These are phyloP conservation scores for Scaptodrosophila latifasciaeformis DNA, from an alignment of 2,888 invertebrate species.

Conservation along the genomic window DNA sequence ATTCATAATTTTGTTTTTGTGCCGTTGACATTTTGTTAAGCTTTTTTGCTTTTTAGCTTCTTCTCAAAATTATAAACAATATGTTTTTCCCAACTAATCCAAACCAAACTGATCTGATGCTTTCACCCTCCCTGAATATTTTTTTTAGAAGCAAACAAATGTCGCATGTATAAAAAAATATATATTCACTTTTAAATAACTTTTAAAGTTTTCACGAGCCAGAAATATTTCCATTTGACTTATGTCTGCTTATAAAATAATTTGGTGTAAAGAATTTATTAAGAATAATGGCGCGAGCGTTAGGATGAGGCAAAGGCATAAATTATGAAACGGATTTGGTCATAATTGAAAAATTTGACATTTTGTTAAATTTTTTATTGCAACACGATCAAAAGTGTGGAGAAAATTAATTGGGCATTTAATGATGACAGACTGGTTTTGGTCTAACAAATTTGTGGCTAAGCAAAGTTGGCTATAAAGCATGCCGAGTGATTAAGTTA, in stretches of 20 bases:
- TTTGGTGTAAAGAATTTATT: constrained; percentile 14
- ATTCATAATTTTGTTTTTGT: no score
- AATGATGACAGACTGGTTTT: constrained; percentile 1
- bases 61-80: constrained; percentile 40
- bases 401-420: constrained; percentile 45
- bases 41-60: constrained; percentile 21
- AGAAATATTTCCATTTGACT: constrained; percentile 34
- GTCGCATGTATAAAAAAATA: no score
- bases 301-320: constrained; percentile 19
- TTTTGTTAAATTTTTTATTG: constrained; percentile 43
- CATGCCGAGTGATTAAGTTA: no score
- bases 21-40: constrained; percentile 39
- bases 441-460: no score
- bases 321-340: constrained; percentile 41
- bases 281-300: constrained; percentile 2
- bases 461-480: no score
- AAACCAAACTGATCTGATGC: no score
- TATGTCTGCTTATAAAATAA: constrained; percentile 38
- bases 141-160: background rate
- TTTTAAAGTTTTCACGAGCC: no score
- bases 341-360: constrained; percentile 39
- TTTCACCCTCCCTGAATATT: constrained; percentile 19
- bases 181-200: no score
- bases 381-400: constrained; percentile 50
- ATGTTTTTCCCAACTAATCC: background rate